Conservation (phyloP, 2,888 invertebrate species). For the Eristalinus aeneus region DNA sequence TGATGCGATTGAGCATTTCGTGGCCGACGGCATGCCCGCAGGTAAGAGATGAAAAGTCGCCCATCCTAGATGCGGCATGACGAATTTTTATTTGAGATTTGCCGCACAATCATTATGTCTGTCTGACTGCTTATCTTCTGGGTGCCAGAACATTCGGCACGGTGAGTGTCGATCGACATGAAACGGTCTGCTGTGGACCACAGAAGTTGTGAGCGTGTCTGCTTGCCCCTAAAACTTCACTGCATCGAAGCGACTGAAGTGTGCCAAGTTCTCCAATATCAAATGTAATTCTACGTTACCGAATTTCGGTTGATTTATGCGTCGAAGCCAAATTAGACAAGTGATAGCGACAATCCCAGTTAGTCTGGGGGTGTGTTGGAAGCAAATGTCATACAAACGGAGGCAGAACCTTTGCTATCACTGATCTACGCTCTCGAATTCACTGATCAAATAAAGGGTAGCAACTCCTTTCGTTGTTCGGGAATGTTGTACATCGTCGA, state of each 20-base stretch:
- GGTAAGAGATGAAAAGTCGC: constrained; percentile 42
- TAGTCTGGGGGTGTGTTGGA: not conserved
- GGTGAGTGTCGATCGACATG: constrained; percentile 26
- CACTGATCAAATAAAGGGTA: constrained; percentile 34
- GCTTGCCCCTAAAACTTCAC: not conserved
- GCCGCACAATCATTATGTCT: constrained; percentile 70
- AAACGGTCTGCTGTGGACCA: constrained; percentile 1
- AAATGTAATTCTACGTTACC: not conserved
- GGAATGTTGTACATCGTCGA: not conserved
- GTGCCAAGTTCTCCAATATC: constrained; percentile 41
- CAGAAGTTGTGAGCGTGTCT: not conserved
- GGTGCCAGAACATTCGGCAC: constrained; percentile 67
- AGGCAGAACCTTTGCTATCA: constrained; percentile 23
- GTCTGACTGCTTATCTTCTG: constrained; percentile 65
- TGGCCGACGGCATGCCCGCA: constrained; percentile 33
- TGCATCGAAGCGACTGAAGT: constrained; percentile 28
- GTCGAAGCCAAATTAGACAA: not conserved
- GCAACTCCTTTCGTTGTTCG: constrained; percentile 41
- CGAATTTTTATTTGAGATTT: constrained; percentile 69
- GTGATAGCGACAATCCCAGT: not conserved
- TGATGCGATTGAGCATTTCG: constrained; percentile 49
- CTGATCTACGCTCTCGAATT: constrained; percentile 33
- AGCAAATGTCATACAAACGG: constrained; percentile 44
- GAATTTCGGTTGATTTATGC: not conserved
- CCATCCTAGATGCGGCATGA: constrained; percentile 48